These are phyloP conservation scores for Trichogramma pretiosum DNA, from an alignment of 1,140 invertebrate genomes.

Conservation along the genomic window DNA sequence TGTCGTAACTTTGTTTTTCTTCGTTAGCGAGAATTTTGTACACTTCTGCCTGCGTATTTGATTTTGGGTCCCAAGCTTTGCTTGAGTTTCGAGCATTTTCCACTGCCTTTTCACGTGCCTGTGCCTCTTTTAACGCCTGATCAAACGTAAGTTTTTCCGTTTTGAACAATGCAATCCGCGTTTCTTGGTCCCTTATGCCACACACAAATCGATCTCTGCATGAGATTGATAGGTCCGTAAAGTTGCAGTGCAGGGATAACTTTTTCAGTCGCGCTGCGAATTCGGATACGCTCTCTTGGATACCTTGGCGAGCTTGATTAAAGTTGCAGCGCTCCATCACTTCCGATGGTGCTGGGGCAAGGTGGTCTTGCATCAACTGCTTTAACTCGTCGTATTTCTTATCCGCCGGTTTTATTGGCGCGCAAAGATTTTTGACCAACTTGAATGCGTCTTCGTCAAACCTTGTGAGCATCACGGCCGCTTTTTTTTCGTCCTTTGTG, in stretches of 20 bases:
- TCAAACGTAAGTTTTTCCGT: constrained; percentile 5
- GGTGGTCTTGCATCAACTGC: constrained; percentile 12
- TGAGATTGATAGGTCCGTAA: not conserved
- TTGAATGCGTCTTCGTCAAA: constrained; percentile 13
- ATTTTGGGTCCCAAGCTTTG: not conserved
- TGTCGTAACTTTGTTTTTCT: too few species aligned
- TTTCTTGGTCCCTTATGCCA: constrained; percentile 5
- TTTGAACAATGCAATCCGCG: constrained; percentile 7
- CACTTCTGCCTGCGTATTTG: not conserved
- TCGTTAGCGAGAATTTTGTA: too few species aligned
- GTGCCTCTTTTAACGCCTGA: not conserved
- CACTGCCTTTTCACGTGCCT: constrained; percentile 4
- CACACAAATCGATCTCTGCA: constrained; percentile 13
- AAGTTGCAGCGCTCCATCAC: constrained; percentile 13
- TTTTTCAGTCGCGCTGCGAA: constrained; percentile 11
- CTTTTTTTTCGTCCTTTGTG: constrained; percentile 6
- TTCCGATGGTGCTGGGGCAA: constrained; percentile 9
- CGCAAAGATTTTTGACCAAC: constrained; percentile 11
- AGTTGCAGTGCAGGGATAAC: constrained; percentile 12
- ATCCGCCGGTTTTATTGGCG: constrained; percentile 11
- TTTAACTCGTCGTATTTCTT: constrained; percentile 4
- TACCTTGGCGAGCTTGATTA: constrained; percentile 7
- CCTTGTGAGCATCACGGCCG: too few species aligned
- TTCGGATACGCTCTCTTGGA: constrained; percentile 9
- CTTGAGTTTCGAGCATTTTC: not conserved